A percentile compares a stretch with the other conserved stretches of the same genome.
Conservation (phyloP, 2,888 invertebrate genomes). For the Entomobrya proxima region DNA sequence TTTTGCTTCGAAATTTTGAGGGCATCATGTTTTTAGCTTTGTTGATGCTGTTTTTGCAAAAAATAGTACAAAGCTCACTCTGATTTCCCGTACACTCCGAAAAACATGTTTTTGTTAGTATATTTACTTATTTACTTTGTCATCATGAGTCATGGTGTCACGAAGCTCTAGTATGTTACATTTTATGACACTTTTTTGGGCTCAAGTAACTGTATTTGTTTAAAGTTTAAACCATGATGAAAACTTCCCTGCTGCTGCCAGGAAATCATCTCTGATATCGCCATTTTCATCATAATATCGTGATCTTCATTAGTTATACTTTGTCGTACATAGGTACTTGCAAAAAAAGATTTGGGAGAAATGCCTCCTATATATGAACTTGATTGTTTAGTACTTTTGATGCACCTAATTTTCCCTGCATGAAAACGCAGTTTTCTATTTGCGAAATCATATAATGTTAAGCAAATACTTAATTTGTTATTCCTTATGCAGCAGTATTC, state of each 20-base stretch:
- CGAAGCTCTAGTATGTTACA: not conserved
- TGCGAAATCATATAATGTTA: not conserved
- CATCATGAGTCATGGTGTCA: not conserved
- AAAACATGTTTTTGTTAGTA: not conserved
- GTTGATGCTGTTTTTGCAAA: too few relatives aligned
- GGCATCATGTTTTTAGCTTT: too few relatives aligned
- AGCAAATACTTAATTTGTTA: too few relatives aligned
- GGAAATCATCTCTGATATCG: not conserved
- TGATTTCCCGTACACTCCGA: too few relatives aligned
- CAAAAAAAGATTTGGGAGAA: not conserved
- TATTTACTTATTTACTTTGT: not conserved
- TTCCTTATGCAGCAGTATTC: too few relatives aligned
- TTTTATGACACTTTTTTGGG: conserved; percentile 14
- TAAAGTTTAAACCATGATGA: not conserved
- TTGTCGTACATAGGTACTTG: not conserved
- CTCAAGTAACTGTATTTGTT: not conserved
- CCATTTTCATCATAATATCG: conserved; percentile 11
- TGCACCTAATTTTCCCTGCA: conserved; percentile 6
- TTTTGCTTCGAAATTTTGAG: too few relatives aligned
- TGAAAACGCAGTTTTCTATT: not conserved
- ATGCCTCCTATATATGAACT: not conserved
- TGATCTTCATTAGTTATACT: conserved; percentile 45
- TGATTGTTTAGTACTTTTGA: not conserved
- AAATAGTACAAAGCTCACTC: too few relatives aligned
- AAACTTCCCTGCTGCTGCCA: not conserved